Percentiles rank a stretch among this genome's conserved stretches.
Evolutionary conservation across 37 sponge, comb jelly and placozoan species (phyloP).

Genomic region (Crambe crambe): DNA sequence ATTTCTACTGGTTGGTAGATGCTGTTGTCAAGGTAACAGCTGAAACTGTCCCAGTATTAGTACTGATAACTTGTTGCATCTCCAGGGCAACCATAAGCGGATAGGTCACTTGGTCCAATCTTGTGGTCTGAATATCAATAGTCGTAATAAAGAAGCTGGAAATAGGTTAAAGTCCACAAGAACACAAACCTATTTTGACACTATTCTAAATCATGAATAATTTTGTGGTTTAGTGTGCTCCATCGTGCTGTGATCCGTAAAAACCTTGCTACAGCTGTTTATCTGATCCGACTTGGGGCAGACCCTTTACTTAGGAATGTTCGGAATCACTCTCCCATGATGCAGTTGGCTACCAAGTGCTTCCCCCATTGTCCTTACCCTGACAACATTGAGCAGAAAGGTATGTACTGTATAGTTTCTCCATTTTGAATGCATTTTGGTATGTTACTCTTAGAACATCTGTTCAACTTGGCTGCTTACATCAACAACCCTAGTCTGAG

Average conservation of each 20-base stretch:
- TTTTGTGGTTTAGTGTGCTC: slow-evolving; percentile 36
- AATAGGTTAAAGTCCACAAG: slow-evolving; percentile 67
- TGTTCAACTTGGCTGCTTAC: slow-evolving; percentile 61
- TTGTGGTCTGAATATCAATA: slow-evolving; percentile 38
- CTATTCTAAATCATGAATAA: background rate
- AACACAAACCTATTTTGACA: background rate
- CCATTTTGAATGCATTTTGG: no score
- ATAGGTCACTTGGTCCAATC: slow-evolving; percentile 48
- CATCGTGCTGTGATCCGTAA: slow-evolving; percentile 61
- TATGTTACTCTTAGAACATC: slow-evolving; percentile 61
- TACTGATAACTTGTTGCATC: background rate
- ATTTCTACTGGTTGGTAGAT: slow-evolving; percentile 74
- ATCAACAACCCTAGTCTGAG: slow-evolving; percentile 72
- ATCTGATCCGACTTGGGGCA: slow-evolving; percentile 70
- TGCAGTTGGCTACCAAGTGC: slow-evolving; percentile 65
- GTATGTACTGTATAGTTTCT: background rate
- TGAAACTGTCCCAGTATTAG: background rate
- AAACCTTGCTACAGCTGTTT: slow-evolving; percentile 37
- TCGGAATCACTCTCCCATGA: slow-evolving; percentile 20
- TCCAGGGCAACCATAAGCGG: slow-evolving; percentile 40
- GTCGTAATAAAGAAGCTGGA: slow-evolving; percentile 27
- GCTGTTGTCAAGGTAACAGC: slow-evolving; percentile 64
- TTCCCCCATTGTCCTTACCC: slow-evolving; percentile 24
- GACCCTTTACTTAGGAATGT: slow-evolving; percentile 60
- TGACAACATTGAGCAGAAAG: slow-evolving; percentile 17